Percentiles rank a stretch among this genome's conserved stretches.
phyloP scores from a whole-genome alignment of 2,888 invertebrate genomes.

The Spatulosminthurus flaviceps region DNA sequence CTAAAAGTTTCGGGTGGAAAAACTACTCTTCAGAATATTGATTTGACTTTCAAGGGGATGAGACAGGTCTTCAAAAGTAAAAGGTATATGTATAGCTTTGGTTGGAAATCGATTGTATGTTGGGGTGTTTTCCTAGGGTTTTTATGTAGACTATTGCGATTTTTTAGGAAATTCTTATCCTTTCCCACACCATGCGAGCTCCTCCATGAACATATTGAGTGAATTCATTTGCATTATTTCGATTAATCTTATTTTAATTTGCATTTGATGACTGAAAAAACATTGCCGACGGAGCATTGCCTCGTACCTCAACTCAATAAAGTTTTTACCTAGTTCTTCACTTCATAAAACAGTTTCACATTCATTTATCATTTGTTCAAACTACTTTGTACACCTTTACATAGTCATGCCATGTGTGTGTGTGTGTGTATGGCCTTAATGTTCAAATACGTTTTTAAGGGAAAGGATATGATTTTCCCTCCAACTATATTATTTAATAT shows the following conservation, averaged over 20 bases:
- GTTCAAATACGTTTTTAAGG: too few species aligned
- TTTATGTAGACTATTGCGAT: not conserved
- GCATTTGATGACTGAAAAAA: conserved; percentile 38
- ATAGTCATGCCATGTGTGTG: too few species aligned
- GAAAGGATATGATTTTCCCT: too few species aligned
- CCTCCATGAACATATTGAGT: conserved; percentile 7
- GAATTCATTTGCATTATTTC: conserved; percentile 46
- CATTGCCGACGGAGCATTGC: conserved; percentile 28
- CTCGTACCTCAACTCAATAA: conserved; percentile 23
- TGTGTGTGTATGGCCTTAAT: too few species aligned
- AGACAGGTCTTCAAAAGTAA: too few species aligned
- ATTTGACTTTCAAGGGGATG: not conserved
- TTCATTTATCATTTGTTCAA: conserved; percentile 3
- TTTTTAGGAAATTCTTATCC: not conserved
- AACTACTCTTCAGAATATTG: not conserved
- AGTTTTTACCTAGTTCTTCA: conserved; percentile 16
- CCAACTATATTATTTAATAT: too few species aligned
- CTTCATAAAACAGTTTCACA: not conserved
- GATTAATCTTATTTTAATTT: conserved; percentile 46
- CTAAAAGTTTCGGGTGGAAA: not conserved
- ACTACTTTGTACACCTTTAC: not conserved
- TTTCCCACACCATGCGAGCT: not conserved
- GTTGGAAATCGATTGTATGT: too few species aligned
- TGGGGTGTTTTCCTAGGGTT: not conserved
- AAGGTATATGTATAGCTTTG: too few species aligned